Percentiles rank a stretch among this genome's conserved stretches.
These are phyloP conservation scores for Sitta europaea DNA, from an alignment of 2,113 vertebrate genomes.

Conservation along the genomic window DNA sequence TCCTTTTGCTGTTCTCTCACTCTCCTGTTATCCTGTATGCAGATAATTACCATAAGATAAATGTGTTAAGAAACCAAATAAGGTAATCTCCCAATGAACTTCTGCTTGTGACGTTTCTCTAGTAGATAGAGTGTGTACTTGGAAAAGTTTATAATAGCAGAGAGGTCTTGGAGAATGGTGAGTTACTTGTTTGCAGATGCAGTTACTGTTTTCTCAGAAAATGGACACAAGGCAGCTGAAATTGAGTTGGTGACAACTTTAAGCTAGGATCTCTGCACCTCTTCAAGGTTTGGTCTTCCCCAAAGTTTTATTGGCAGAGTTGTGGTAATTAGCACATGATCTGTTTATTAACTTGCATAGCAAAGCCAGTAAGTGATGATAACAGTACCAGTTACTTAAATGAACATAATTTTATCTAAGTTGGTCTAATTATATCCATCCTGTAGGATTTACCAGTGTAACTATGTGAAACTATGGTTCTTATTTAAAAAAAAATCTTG, in stretches of 20 bases:
- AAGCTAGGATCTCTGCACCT: not conserved
- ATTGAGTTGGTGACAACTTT: not conserved
- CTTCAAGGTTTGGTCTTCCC: not conserved
- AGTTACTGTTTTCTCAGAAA: not conserved
- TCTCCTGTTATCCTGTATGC: not conserved
- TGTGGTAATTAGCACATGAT: not conserved
- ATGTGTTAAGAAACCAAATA: not conserved
- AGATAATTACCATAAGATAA: not conserved
- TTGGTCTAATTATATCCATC: not conserved
- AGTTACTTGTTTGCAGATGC: not conserved
- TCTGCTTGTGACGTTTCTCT: not conserved
- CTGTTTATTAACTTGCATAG: not conserved
- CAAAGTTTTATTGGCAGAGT: not conserved
- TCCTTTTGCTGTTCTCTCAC: not conserved
- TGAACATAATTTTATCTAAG: not conserved
- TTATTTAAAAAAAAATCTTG: not conserved
- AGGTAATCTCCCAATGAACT: not conserved
- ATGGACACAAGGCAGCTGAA: not conserved
- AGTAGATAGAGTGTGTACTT: not conserved
- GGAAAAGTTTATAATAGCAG: not conserved
- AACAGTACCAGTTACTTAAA: not conserved
- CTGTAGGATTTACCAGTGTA: not conserved
- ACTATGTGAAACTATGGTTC: not conserved
- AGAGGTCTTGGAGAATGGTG: not conserved
- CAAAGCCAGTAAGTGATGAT: not conserved